Base-by-base conservation (phyloP, 2,797 vertebrate genomes). In the Dryobates pubescens region DNA sequence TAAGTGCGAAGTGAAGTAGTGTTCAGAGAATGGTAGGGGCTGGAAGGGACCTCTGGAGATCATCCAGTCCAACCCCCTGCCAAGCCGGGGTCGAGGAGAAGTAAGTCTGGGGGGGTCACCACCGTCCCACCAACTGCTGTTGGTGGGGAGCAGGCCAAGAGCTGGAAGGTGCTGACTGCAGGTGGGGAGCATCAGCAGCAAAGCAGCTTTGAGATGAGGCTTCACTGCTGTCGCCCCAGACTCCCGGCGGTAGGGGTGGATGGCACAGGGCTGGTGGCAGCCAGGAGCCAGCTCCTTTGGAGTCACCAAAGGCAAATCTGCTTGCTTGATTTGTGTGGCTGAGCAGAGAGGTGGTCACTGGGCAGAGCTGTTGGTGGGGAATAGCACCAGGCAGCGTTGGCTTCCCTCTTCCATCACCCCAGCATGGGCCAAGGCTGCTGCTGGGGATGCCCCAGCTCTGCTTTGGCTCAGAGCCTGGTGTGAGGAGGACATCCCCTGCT, bases 401-500 rank as follows among this genome's bases (percentile, higher is more conserved):
- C 6, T 56, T 67, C 47, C 38, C 32, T 27, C 11, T 54, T 24
- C 17, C 9, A 2, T 24, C 1, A 7, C 15, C 34, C 30, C n/a
- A 30, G 53, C 7, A 10, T 1, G 20, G 18, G 30, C 3, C 0
- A 19, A 2, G 30, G 38, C 62, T 32, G 82, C 34, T 47, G 2
- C 64, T 6, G 17, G 36, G 30, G 54, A 2, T 67, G 43, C 51
- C 29, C 43, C 22, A 9, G 49, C 49, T 20, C 49, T 1, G 1
- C 41, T 56, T 2, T 1, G 38, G 24, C 77, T 53, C 61, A 0
- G 34, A 32, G 24, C 53, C 67, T 4, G 3, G 0, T 8, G 49
- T 6, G 4, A 6, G 9, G 41, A 10, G 13, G 41, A 16, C 16
- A 0, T 16, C 34, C 2, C 3, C 1, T 17, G 10, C 30, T 1